Percentiles rank a stretch among this genome's conserved stretches.
Conservation (phyloP, 2,888 invertebrate species). For the Drosophila meridionalis region DNA sequence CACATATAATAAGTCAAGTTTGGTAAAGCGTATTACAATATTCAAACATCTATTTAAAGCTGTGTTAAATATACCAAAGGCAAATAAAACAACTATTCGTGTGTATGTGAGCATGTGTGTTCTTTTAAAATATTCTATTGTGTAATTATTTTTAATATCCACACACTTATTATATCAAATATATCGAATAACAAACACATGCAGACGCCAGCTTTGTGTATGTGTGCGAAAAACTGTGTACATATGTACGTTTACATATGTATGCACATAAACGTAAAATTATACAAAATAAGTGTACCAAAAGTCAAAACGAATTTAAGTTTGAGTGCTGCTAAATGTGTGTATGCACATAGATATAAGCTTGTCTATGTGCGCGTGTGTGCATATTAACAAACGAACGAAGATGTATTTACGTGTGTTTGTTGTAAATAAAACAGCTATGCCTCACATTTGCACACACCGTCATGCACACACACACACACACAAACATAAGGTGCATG, state of each 20-base stretch:
- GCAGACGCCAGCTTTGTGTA: not conserved
- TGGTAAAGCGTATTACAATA: conserved; percentile 46
- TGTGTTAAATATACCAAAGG: conserved; percentile 45
- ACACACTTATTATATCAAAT: conserved; percentile 11
- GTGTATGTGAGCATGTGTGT: conserved; percentile 25
- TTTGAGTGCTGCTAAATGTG: not conserved
- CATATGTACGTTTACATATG: conserved; percentile 6
- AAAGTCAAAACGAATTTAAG: conserved; percentile 25
- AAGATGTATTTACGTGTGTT: not conserved
- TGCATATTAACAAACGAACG: conserved; percentile 1
- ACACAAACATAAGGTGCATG: conserved; percentile 13
- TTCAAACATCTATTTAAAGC: conserved; percentile 45
- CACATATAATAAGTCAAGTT: conserved; percentile 27
- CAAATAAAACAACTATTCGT: conserved; percentile 12
- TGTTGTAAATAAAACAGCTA: conserved; percentile 3
- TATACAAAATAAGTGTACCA: conserved; percentile 30
- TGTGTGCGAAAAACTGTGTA: conserved; percentile 8
- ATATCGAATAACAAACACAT: conserved; percentile 19
- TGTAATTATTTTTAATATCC: conserved; percentile 37
- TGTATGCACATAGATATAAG: not conserved
- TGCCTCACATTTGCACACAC: conserved; percentile 16
- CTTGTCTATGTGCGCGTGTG: not conserved
- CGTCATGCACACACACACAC: not conserved
- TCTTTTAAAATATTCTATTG: conserved; percentile 29
- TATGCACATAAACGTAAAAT: conserved; percentile 12